Conservation (phyloP, 1,140 invertebrate species). For the Meloidogyne chitwoodi region DNA sequence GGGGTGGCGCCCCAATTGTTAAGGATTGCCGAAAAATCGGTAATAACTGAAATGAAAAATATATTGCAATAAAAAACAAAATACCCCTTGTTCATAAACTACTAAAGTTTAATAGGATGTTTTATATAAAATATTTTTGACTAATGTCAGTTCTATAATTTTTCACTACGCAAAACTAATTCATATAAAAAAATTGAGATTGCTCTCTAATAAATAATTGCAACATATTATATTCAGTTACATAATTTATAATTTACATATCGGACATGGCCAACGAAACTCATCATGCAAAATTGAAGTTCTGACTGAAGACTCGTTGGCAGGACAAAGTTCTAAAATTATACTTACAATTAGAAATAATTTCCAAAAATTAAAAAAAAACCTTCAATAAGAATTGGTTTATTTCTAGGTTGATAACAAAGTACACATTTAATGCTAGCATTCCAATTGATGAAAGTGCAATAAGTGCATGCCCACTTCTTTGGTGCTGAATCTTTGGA, state of each 20-base stretch:
- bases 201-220: too few species aligned
- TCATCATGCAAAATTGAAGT: neutral
- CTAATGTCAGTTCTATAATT: too few species aligned
- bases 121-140: too few species aligned
- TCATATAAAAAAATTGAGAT: too few species aligned
- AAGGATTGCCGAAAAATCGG: too few species aligned
- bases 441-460: constrained; percentile 24
- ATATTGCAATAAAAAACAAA: too few species aligned
- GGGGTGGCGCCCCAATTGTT: too few species aligned
- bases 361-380: neutral
- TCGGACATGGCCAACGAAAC: constrained; percentile 10
- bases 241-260: constrained; percentile 1
- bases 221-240: too few species aligned
- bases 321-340: neutral
- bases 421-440: constrained; percentile 21
- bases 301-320: neutral
- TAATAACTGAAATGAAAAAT: too few species aligned
- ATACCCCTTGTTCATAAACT: too few species aligned
- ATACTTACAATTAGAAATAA: neutral
- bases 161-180: too few species aligned
- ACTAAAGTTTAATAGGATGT: too few species aligned
- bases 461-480: constrained; percentile 23
- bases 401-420: constrained; percentile 22
- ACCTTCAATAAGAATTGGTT: constrained; percentile 28
- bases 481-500: constrained; percentile 10